Evolutionary conservation across 2,888 invertebrate species (phyloP).

Genomic region (Caradrina clavipalpis): DNA sequence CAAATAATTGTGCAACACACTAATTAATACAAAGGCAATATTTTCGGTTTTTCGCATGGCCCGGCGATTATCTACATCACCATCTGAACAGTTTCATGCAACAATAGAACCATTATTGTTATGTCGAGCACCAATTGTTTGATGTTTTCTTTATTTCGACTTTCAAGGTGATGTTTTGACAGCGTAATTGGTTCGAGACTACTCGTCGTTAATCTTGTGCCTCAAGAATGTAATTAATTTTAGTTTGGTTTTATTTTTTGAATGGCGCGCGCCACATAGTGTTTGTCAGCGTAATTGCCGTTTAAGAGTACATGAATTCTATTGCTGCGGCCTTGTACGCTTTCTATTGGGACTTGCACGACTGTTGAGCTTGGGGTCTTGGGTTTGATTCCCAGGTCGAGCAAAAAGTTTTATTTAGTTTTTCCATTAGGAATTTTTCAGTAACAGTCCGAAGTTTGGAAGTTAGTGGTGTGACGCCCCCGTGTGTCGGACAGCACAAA

Average conservation of each 20-base stretch:
- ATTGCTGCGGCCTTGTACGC: constrained; percentile 50
- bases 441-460: no score
- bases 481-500: no score
- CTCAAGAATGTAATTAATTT: constrained; percentile 76
- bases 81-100: constrained; percentile 79
- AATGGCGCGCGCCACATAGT: constrained; percentile 60
- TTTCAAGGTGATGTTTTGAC: constrained; percentile 88
- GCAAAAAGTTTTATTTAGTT: no score
- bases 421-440: no score
- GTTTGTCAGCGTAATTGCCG: constrained; percentile 66
- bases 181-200: constrained; percentile 81
- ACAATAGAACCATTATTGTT: constrained; percentile 86
- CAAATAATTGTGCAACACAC: constrained; percentile 67
- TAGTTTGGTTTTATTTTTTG: constrained; percentile 68
- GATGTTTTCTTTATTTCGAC: constrained; percentile 82
- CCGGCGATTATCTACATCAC: constrained; percentile 72
- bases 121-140: constrained; percentile 75
- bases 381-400: no score
- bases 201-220: constrained; percentile 78
- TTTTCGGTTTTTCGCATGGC: constrained; percentile 84
- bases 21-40: constrained; percentile 83
- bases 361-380: no score
- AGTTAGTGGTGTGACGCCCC: no score
- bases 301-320: constrained; percentile 55
- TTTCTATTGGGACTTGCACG: constrained; percentile 44